Evolutionary conservation across 2,888 invertebrate species (phyloP).

Genomic region (Nomada fucata): DNA sequence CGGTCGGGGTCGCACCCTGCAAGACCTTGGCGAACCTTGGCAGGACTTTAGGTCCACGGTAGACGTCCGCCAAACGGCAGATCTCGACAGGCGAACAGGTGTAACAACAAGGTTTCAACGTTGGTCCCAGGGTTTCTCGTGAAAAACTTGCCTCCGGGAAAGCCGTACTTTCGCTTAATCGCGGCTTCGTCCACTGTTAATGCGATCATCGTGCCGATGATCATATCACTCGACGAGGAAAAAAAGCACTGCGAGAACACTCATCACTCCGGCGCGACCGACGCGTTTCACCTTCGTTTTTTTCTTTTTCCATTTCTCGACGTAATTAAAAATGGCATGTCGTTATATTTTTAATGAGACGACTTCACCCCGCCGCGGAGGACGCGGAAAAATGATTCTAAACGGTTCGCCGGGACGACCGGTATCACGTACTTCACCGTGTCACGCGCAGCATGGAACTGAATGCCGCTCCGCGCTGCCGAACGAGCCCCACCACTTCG

Average conservation of each 20-base stretch:
- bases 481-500: conserved; percentile 48
- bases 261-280: conserved; percentile 15
- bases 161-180: background rate
- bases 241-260: conserved; percentile 2
- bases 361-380: too few species aligned
- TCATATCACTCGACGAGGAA: conserved; percentile 4
- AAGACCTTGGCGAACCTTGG: background rate
- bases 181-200: background rate
- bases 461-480: conserved; percentile 64
- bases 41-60: conserved; percentile 1
- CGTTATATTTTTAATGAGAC: too few species aligned
- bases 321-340: background rate
- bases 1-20: background rate
- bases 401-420: conserved; percentile 5
- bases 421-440: conserved; percentile 49
- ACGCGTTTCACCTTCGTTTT: background rate
- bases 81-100: background rate
- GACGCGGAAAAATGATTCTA: conserved; percentile 6
- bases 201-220: conserved; percentile 4
- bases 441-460: conserved; percentile 80
- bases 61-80: background rate
- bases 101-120: background rate
- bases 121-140: background rate
- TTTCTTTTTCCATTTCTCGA: background rate
- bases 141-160: background rate